Evolutionary conservation across 2,113 vertebrate genomes (phyloP).

Genomic region (Pao palembangensis): DNA sequence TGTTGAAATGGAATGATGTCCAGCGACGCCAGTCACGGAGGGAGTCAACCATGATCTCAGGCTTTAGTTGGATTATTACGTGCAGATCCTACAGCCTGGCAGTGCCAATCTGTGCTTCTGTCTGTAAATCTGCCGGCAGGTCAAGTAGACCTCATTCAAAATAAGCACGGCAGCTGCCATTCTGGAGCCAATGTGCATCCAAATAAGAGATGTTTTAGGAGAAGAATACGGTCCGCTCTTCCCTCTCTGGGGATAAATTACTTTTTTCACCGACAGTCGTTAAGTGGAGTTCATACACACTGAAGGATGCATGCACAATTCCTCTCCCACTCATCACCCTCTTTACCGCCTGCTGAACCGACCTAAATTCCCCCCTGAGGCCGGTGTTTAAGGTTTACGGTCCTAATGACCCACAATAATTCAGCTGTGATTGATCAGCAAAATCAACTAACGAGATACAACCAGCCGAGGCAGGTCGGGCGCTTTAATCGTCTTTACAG

Average conservation of each 20-base stretch:
- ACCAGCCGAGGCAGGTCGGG: neutral
- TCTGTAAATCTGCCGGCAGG: conserved; percentile 21
- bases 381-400: conserved; percentile 38
- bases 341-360: conserved; percentile 25
- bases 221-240: conserved; percentile 5
- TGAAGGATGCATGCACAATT: neutral
- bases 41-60: conserved; percentile 25
- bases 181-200: neutral
- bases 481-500: conserved; percentile 13
- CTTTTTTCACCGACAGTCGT: conserved; percentile 17
- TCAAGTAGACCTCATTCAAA: conserved; percentile 6
- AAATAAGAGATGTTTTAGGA: neutral
- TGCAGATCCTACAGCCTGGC: neutral
- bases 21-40: conserved; percentile 40
- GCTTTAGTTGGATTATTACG: conserved; percentile 33
- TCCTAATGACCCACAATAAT: conserved; percentile 54
- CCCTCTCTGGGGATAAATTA: conserved; percentile 15
- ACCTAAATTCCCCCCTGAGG: conserved; percentile 39
- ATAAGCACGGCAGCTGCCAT: conserved; percentile 5
- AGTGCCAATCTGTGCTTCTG: neutral
- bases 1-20: conserved; percentile 42
- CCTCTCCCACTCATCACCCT: conserved; percentile 17
- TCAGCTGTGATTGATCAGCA: conserved; percentile 50
- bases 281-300: conserved; percentile 1
- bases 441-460: conserved; percentile 47